Base-by-base conservation (phyloP, 2,888 invertebrate species). In the Ischnura elegans region DNA sequence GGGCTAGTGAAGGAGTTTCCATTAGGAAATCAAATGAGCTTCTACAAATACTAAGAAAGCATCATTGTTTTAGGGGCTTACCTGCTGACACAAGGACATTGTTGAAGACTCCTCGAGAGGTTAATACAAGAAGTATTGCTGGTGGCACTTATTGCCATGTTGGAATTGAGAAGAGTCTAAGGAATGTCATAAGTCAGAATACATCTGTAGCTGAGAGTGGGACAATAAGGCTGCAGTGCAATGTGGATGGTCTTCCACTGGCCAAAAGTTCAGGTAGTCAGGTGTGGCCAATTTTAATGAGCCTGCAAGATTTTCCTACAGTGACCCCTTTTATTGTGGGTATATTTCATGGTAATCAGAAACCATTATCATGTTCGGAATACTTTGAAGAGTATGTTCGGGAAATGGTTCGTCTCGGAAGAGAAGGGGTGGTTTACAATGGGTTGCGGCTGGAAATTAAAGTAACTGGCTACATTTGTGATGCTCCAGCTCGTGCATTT, bases 1-100 rank as follows among this genome's bases (percentile, higher is more conserved):
- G 86, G 86, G 86, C 8, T 86, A 86, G 13, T 86, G 43, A 86
- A 86, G 86, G 86, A 43, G 25, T 86, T 43, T 86, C 86, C 3
- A 4, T 86, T 0, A 43, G 43, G 16, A 86, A 86, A 25, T 16
- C 43, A 6, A 86, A 86, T 86, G 86, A 86, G 21, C 6, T 86
- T 43, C 86, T 86, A 13, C 13, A 43, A 8, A 43, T 86, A 10
- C 86, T 86, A 2, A 42, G 86, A 19, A 21, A 29, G 43, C 86
- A 86, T n/a, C 61, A 61, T 1, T 61, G 61, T 21, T 61, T 61
- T 61, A 1, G 2, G 1, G 21, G 2, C 8, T 25, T 61, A 25
- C 86, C 86, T 43, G 42, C 86, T 43, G 86, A 86, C 43, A 10
- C 43, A 0, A 43, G 86, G 21, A 86, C 42, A 6, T 21, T 42